phyloP scores from a whole-genome alignment of 2,797 vertebrate species.

The Diceros bicornis region DNA sequence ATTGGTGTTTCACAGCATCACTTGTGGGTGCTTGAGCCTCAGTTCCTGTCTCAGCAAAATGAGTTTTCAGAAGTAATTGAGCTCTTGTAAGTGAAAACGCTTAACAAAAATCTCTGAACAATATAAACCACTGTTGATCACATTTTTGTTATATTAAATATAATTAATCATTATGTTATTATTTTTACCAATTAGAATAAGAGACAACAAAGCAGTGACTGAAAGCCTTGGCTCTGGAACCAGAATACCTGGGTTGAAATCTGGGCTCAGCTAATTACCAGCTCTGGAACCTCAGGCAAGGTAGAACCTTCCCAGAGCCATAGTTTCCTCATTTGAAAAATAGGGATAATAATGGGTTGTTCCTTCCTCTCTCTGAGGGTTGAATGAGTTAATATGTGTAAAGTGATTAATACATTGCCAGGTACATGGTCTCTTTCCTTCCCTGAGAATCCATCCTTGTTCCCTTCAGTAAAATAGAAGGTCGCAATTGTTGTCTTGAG shows the following conservation, averaged over 20 bases:
- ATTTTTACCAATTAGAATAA: not conserved
- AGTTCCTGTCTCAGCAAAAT: constrained; percentile 6
- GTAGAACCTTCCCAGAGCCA: not conserved
- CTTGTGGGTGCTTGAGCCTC: not conserved
- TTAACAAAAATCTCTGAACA: not conserved
- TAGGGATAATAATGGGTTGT: not conserved
- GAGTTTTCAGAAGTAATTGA: not conserved
- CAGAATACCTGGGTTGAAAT: not conserved
- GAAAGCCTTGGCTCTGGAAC: not conserved
- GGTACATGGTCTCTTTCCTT: not conserved
- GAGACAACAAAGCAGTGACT: not conserved
- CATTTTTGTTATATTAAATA: not conserved
- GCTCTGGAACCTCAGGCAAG: not conserved
- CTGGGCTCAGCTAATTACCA: not conserved
- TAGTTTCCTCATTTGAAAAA: not conserved
- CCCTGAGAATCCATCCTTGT: not conserved
- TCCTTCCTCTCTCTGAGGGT: not conserved
- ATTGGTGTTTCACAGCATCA: not conserved
- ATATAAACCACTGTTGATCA: not conserved
- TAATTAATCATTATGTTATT: not conserved
- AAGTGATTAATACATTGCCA: not conserved
- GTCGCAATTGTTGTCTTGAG: not conserved
- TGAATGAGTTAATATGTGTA: not conserved
- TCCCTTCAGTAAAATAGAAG: not conserved
- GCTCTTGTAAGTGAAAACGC: not conserved